A percentile compares a stretch with the other conserved stretches of the same genome.
phyloP scores from a whole-genome alignment of 2,888 invertebrate genomes.

The Leptopilina syphax region DNA sequence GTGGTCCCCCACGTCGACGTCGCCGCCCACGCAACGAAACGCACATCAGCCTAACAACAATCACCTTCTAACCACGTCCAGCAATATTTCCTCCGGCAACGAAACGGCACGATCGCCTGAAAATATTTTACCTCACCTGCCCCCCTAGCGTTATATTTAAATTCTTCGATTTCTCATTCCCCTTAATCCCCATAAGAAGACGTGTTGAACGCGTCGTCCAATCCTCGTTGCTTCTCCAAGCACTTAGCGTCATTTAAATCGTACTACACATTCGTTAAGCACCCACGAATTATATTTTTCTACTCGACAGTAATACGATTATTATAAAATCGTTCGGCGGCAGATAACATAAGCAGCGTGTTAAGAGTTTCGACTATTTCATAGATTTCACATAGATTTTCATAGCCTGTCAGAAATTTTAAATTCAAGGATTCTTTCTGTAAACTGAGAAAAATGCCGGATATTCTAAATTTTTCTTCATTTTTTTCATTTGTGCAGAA shows the following conservation, averaged over 20 bases:
- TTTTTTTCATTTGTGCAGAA: too few species aligned
- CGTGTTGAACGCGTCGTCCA: conserved; percentile 56
- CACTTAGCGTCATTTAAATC: conserved; percentile 32
- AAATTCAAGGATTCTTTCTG: too few species aligned
- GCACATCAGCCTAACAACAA: conserved; percentile 58
- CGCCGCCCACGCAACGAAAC: conserved; percentile 55
- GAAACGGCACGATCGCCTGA: conserved; percentile 68
- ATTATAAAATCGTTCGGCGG: conserved; percentile 21
- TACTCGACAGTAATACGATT: conserved; percentile 64
- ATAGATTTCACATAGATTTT: neutral
- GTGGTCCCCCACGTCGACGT: conserved; percentile 46
- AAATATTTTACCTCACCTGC: conserved; percentile 71
- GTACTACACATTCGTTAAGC: conserved; percentile 35
- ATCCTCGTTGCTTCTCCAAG: conserved; percentile 18
- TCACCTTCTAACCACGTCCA: conserved; percentile 50
- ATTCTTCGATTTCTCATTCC: conserved; percentile 47
- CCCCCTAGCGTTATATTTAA: conserved; percentile 70
- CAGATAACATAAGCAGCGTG: conserved; percentile 14
- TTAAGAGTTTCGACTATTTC: conserved; percentile 31
- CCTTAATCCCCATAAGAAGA: conserved; percentile 44
- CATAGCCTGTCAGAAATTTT: too few species aligned
- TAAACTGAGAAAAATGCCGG: too few species aligned
- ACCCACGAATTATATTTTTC: conserved; percentile 74
- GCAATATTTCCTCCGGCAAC: conserved; percentile 48
- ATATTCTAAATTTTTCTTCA: too few species aligned